These are phyloP conservation scores for Platerodrilus igneus DNA, from an alignment of 2,888 invertebrate genomes.

Conservation along the genomic window DNA sequence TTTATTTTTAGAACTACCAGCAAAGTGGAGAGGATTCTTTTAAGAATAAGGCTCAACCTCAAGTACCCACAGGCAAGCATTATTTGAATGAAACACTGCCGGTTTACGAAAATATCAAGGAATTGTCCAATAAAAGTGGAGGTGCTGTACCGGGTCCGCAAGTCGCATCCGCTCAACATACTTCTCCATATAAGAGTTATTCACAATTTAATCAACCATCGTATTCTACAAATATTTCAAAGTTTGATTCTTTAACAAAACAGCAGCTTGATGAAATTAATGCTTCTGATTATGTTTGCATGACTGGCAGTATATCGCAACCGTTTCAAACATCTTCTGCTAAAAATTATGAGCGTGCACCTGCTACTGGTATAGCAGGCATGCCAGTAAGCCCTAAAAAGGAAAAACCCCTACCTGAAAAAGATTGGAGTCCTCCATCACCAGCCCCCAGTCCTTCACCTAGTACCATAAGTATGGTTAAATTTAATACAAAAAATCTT, in stretches of 20 bases:
- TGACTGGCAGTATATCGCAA: constrained; percentile 65
- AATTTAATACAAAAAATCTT: constrained; percentile 59
- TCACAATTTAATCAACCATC: constrained; percentile 32
- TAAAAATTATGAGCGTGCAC: constrained; percentile 43
- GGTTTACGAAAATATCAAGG: constrained; percentile 50
- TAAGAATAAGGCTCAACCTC: constrained; percentile 75
- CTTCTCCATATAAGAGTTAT: constrained; percentile 13
- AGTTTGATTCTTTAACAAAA: too few species aligned
- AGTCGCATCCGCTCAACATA: constrained; percentile 38
- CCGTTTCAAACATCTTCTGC: constrained; percentile 47
- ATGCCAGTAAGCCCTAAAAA: constrained; percentile 43
- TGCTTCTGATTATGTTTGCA: constrained; percentile 77
- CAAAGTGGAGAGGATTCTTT: constrained; percentile 48
- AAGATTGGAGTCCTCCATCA: constrained; percentile 32
- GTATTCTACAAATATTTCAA: constrained; percentile 41
- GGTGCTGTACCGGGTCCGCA: constrained; percentile 46
- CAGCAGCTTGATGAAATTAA: constrained; percentile 65
- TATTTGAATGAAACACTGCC: constrained; percentile 48
- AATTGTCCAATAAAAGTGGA: constrained; percentile 35
- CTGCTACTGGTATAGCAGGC: constrained; percentile 49
- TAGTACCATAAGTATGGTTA: constrained; percentile 51
- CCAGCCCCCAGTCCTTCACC: constrained; percentile 63
- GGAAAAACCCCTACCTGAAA: constrained; percentile 32
- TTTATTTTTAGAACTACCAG: too few species aligned
- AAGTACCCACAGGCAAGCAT: constrained; percentile 61